A percentile compares a stretch with the other conserved stretches of the same genome.
Conservation (phyloP, 2,888 invertebrate genomes). For the Lycia hirtaria region DNA sequence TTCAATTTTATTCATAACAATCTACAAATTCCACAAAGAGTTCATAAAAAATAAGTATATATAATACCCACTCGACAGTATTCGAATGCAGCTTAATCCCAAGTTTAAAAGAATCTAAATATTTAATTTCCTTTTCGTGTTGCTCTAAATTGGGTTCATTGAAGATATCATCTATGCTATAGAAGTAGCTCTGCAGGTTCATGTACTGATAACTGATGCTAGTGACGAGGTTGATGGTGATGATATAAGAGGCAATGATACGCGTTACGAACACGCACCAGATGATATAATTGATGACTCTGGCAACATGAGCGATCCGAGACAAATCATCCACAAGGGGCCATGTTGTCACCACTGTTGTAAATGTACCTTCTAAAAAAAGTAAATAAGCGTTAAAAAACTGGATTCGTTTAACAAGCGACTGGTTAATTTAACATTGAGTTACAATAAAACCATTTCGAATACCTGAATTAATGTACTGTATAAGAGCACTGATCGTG, state of each 20-base stretch:
- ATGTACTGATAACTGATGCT: conserved; percentile 57
- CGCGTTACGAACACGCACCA: conserved; percentile 52
- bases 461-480: conserved; percentile 29
- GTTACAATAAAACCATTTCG: no score
- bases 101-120: conserved; percentile 53
- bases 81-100: conserved; percentile 61
- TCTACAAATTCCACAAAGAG: neutral
- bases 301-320: conserved; percentile 35
- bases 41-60: neutral
- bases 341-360: conserved; percentile 53
- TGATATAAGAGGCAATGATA: conserved; percentile 39
- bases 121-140: conserved; percentile 53
- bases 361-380: conserved; percentile 53
- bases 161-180: conserved; percentile 54
- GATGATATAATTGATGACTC: conserved; percentile 43
- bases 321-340: conserved; percentile 52
- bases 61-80: conserved; percentile 54
- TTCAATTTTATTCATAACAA: neutral
- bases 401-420: no score
- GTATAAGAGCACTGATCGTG: conserved; percentile 20
- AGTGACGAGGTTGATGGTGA: conserved; percentile 47
- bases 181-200: conserved; percentile 61
- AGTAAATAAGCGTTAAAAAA: no score
- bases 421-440: no score
- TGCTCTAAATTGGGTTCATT: conserved; percentile 43